A percentile compares a stretch with the other conserved stretches of the same genome.
Evolutionary conservation across 2,113 vertebrate genomes (phyloP).

Genomic region (Calyptomena viridis): DNA sequence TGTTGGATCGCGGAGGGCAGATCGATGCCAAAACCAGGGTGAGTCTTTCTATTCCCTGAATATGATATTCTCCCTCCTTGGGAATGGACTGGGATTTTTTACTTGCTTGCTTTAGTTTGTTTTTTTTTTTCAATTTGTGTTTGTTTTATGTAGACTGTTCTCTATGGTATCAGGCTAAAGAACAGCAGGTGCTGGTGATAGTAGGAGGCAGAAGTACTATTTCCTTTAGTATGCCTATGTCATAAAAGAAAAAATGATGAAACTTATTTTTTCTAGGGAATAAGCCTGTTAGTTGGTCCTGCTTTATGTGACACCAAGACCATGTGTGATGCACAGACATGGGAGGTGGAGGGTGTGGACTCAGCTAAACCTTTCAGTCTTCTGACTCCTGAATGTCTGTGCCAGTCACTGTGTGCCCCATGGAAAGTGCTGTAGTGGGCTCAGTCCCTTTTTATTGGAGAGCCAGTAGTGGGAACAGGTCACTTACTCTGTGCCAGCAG

Average conservation of each 20-base stretch:
- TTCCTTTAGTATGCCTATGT: background rate
- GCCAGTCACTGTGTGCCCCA: too few species aligned
- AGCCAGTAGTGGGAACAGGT: background rate
- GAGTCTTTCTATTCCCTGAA: slow-evolving; percentile 70
- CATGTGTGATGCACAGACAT: background rate
- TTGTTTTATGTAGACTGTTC: background rate
- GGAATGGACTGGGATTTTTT: background rate
- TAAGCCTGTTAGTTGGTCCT: background rate
- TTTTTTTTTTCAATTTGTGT: background rate
- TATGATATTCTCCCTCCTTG: slow-evolving; percentile 1
- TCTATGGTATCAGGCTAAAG: background rate
- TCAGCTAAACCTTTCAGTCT: background rate
- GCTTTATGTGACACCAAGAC: rapidly evolving
- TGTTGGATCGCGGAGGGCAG: slow-evolving; percentile 93
- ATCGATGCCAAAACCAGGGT: slow-evolving; percentile 99
- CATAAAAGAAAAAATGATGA: background rate
- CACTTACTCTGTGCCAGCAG: background rate
- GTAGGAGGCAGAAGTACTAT: background rate
- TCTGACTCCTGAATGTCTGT: background rate
- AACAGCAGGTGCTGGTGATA: background rate
- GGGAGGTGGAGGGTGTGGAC: background rate
- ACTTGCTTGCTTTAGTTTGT: background rate
- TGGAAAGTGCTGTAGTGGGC: background rate
- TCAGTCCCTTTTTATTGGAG: background rate
- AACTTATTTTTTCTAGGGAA: background rate